phyloP scores from a whole-genome alignment of 2,888 invertebrate genomes.

The Tanypteryx hageni region DNA sequence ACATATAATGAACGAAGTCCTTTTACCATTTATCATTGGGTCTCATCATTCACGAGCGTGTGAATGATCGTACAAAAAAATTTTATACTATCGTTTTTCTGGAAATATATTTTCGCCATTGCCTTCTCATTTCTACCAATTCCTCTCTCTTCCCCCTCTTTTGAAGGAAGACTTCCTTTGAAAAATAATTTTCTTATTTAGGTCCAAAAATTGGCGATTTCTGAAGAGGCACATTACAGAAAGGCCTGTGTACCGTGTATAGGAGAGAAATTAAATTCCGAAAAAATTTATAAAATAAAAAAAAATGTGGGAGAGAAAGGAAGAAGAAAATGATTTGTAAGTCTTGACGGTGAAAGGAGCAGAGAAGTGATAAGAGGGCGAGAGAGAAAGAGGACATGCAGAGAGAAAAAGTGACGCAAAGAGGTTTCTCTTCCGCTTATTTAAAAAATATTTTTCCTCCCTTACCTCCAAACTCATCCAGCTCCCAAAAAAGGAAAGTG shows the following conservation, averaged over 20 bases:
- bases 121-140: no score
- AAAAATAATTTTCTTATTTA: neutral
- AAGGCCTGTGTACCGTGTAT: no score
- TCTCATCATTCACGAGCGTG: no score
- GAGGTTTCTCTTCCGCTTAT: neutral
- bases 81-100: no score
- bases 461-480: neutral
- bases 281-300: no score
- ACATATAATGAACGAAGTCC: no score
- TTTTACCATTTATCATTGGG: no score
- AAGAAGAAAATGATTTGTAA: neutral
- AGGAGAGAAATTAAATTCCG: no score
- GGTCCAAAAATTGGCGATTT: neutral
- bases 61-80: no score
- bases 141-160: neutral
- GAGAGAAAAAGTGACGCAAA: slow-evolving; percentile 1
- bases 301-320: no score
- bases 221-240: no score
- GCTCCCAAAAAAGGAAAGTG: neutral
- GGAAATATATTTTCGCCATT: no score
- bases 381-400: neutral
- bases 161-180: neutral
- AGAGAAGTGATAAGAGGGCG: neutral
- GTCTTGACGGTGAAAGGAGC: neutral
- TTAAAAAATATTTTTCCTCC: neutral